Conservation (phyloP, 2,113 vertebrate genomes). For the Xiphophorus couchianus region DNA sequence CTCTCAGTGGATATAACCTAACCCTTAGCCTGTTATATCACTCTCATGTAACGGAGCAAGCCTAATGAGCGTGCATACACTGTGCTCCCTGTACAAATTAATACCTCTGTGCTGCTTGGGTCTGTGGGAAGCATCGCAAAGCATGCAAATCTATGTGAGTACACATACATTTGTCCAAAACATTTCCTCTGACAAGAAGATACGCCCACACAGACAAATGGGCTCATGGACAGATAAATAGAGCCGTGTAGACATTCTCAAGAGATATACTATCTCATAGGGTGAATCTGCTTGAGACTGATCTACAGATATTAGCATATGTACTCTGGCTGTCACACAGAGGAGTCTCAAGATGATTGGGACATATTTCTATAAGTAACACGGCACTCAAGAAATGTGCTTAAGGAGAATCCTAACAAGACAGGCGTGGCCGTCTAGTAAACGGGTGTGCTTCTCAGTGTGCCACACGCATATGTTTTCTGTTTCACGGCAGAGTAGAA, state of each 20-base stretch:
- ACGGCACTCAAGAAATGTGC: constrained; percentile 35
- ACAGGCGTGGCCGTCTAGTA: constrained; percentile 37
- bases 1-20: constrained; percentile 50
- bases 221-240: constrained; percentile 26
- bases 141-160: constrained; percentile 21
- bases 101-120: constrained; percentile 28
- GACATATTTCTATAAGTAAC: constrained; percentile 47
- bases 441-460: constrained; percentile 3
- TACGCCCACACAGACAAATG: constrained; percentile 35
- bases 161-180: constrained; percentile 36
- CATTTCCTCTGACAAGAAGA: constrained; percentile 19
- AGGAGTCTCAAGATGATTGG: constrained; percentile 29
- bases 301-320: constrained; percentile 58
- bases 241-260: constrained; percentile 49
- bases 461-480: constrained; percentile 3
- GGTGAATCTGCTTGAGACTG: constrained; percentile 63
- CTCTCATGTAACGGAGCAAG: constrained; percentile 37
- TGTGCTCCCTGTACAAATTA: constrained; percentile 34
- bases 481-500: constrained; percentile 1
- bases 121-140: constrained; percentile 28
- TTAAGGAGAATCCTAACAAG: constrained; percentile 31
- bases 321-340: constrained; percentile 47
- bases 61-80: constrained; percentile 41
- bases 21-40: constrained; percentile 47
- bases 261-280: constrained; percentile 47